Evolutionary conservation across 2,113 vertebrate genomes (phyloP).

Genomic region (Neoarius graeffei): DNA sequence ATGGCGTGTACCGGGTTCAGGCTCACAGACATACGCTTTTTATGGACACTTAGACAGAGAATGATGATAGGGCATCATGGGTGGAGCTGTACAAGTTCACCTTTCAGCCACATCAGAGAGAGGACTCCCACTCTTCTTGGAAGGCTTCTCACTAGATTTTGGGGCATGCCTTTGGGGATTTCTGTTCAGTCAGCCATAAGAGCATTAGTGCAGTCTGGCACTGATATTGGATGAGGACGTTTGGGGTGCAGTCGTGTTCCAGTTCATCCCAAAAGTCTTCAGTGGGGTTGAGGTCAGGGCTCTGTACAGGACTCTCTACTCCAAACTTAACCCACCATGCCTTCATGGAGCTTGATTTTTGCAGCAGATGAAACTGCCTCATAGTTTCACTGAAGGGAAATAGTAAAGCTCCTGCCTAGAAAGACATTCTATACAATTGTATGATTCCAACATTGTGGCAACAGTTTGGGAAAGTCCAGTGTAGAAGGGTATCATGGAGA

Average conservation of each 20-base stretch:
- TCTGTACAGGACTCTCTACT: too few species aligned
- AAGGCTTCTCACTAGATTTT: too few species aligned
- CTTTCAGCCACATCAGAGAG: conserved; percentile 59
- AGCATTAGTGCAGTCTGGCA: not conserved
- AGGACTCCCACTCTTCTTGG: conserved; percentile 51
- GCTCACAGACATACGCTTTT: conserved; percentile 36
- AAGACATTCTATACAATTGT: too few species aligned
- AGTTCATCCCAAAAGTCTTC: too few species aligned
- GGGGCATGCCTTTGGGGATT: not conserved
- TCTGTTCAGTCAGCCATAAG: not conserved
- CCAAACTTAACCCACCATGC: not conserved
- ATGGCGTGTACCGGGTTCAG: conserved; percentile 66
- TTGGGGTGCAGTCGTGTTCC: too few species aligned
- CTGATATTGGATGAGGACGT: too few species aligned
- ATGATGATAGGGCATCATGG: conserved; percentile 49
- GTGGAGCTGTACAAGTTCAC: conserved; percentile 72
- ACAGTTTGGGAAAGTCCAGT: too few species aligned
- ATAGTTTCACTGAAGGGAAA: too few species aligned
- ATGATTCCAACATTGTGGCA: too few species aligned
- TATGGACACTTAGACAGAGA: conserved; percentile 62
- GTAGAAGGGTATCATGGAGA: too few species aligned
- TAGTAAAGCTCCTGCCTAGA: too few species aligned
- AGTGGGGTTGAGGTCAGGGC: too few species aligned
- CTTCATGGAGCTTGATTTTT: not conserved
- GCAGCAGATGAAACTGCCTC: not conserved